phyloP scores from a whole-genome alignment of 2,888 invertebrate species.

The Oeneis ivallda region DNA sequence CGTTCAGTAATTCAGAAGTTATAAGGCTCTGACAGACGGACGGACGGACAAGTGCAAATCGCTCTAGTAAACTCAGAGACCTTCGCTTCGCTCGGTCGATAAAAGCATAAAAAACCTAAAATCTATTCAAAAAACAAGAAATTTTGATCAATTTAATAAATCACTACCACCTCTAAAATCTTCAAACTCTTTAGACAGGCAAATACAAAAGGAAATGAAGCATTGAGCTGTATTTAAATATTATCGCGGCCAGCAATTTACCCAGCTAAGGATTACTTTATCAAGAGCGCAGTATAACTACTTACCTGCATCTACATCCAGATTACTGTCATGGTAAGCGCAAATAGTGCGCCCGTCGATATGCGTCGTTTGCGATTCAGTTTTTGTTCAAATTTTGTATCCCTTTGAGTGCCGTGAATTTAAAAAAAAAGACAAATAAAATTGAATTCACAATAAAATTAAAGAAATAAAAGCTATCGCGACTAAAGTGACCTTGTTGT shows the following conservation, averaged over 20 bases:
- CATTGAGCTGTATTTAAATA: conserved; percentile 78
- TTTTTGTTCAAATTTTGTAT: conserved; percentile 43
- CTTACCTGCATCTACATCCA: not conserved
- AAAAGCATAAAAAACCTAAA: too few species aligned
- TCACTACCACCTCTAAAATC: conserved; percentile 39
- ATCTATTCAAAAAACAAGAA: not conserved
- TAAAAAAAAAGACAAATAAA: not conserved
- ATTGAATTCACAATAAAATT: not conserved
- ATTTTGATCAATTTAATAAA: not conserved
- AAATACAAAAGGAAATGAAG: conserved; percentile 61
- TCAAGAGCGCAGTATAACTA: conserved; percentile 47
- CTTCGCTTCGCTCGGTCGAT: too few species aligned
- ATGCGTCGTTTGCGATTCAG: conserved; percentile 64
- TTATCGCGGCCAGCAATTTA: conserved; percentile 71
- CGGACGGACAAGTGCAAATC: too few species aligned
- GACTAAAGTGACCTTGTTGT: too few species aligned
- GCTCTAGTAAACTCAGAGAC: too few species aligned
- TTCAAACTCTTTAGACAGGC: conserved; percentile 41
- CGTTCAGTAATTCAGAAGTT: too few species aligned
- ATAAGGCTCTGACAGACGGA: too few species aligned
- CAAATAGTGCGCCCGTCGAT: conserved; percentile 55
- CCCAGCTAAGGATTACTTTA: conserved; percentile 61
- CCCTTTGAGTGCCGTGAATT: conserved; percentile 5
- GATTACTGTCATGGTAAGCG: conserved; percentile 45
- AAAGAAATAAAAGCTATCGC: not conserved